Percentiles rank a stretch among this genome's conserved stretches.
Evolutionary conservation across 2,113 vertebrate genomes (phyloP).

Genomic region (Semicossyphus pulcher): DNA sequence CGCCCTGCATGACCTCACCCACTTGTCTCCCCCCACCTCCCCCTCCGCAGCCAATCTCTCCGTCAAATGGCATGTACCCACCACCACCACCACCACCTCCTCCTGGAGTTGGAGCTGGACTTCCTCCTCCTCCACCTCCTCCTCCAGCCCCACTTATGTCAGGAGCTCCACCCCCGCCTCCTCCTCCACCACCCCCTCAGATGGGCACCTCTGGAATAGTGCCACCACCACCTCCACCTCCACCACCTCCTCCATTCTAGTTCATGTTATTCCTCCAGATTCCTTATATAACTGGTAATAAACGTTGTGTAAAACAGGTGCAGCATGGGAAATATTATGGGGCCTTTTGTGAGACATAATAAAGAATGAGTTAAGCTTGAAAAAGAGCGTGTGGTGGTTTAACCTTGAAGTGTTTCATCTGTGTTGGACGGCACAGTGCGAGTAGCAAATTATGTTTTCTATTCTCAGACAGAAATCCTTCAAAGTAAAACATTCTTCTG

Average conservation of each 20-base stretch:
- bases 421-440: not conserved
- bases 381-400: not conserved
- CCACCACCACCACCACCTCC: slow-evolving; percentile 47
- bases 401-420: slow-evolving; percentile 14
- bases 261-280: too few relatives aligned
- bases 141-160: slow-evolving; percentile 9
- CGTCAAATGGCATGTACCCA: not conserved
- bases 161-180: slow-evolving; percentile 5
- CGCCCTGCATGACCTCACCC: slow-evolving; percentile 41
- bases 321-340: not conserved
- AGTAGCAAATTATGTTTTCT: slow-evolving; percentile 16
- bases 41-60: not conserved
- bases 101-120: not conserved
- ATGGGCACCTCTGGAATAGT: not conserved
- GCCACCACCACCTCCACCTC: not conserved
- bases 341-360: not conserved
- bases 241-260: slow-evolving; percentile 31
- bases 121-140: slow-evolving; percentile 34
- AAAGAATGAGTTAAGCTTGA: slow-evolving; percentile 50
- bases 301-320: not conserved
- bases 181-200: not conserved
- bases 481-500: slow-evolving; percentile 17
- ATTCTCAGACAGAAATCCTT: not conserved
- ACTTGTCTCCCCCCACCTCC: slow-evolving; percentile 50
- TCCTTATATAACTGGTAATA: too few relatives aligned